These are phyloP conservation scores for Timema cristinae DNA, from an alignment of 2,888 invertebrate species.

Conservation along the genomic window DNA sequence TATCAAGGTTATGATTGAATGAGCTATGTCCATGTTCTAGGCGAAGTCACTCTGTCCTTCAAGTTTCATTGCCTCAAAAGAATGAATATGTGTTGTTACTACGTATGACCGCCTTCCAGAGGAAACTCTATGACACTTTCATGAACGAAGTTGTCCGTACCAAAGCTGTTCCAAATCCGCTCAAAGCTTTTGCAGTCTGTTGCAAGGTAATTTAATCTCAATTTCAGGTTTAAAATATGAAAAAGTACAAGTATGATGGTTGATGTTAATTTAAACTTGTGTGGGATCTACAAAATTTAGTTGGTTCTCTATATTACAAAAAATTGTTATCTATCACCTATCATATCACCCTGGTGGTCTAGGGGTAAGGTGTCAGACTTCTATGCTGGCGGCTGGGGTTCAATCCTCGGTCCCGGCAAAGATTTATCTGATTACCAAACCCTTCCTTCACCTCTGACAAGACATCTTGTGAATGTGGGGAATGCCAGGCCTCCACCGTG, in stretches of 20 bases:
- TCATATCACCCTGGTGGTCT: too few species aligned
- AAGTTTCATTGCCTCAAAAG: conserved; percentile 88
- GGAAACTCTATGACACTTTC: conserved; percentile 85
- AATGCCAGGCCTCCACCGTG: too few species aligned
- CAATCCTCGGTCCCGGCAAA: too few species aligned
- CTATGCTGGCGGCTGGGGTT: too few species aligned
- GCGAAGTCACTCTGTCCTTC: conserved; percentile 88
- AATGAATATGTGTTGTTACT: conserved; percentile 91
- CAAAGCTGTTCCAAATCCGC: conserved; percentile 85
- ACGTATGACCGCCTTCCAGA: conserved; percentile 85
- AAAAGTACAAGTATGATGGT: not conserved
- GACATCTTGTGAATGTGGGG: too few species aligned
- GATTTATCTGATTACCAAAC: too few species aligned
- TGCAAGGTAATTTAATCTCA: conserved; percentile 66
- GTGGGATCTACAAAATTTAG: not conserved
- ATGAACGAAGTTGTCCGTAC: conserved; percentile 88
- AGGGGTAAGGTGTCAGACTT: too few species aligned
- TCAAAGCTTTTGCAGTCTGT: conserved; percentile 97
- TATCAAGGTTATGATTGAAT: too few species aligned
- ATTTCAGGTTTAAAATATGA: not conserved
- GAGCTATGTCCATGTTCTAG: conserved; percentile 44
- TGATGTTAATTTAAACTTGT: not conserved
- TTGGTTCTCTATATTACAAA: too few species aligned
- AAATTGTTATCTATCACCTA: too few species aligned
- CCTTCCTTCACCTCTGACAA: too few species aligned